Evolutionary conservation across 1,140 invertebrate species (phyloP).

Genomic region (Drosophila oshimai): DNA sequence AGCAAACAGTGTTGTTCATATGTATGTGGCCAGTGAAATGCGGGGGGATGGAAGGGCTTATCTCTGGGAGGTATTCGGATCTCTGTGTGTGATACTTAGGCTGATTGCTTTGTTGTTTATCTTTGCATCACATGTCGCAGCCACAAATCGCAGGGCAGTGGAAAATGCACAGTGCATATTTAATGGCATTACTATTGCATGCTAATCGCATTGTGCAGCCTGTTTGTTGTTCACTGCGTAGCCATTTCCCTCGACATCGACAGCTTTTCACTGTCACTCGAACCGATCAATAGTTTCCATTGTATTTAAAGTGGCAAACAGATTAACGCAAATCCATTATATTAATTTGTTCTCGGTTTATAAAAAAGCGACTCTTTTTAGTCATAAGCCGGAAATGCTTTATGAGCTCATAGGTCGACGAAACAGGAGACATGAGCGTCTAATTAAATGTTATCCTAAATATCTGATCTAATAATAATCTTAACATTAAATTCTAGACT

Average conservation of each 20-base stretch:
- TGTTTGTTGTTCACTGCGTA: constrained; percentile 25
- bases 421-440: no score
- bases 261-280: background rate
- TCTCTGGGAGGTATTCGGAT: background rate
- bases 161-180: constrained; percentile 23
- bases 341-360: background rate
- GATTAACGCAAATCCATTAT: constrained; percentile 14
- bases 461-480: no score
- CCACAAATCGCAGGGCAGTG: constrained; percentile 32
- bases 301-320: constrained; percentile 4
- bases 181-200: constrained; percentile 42
- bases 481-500: no score
- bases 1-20: constrained; percentile 12
- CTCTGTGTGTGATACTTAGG: constrained; percentile 31
- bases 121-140: constrained; percentile 40
- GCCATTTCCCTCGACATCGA: constrained; percentile 6
- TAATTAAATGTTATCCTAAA: background rate
- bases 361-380: background rate
- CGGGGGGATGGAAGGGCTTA: constrained; percentile 3
- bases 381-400: background rate
- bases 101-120: constrained; percentile 49
- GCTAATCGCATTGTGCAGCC: constrained; percentile 38
- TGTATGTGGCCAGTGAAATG: background rate
- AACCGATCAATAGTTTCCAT: constrained; percentile 13
- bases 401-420: background rate